Percentiles rank a stretch among this genome's conserved stretches.
phyloP scores from a whole-genome alignment of 2,113 vertebrate species.

The Chelonoidis abingdonii region DNA sequence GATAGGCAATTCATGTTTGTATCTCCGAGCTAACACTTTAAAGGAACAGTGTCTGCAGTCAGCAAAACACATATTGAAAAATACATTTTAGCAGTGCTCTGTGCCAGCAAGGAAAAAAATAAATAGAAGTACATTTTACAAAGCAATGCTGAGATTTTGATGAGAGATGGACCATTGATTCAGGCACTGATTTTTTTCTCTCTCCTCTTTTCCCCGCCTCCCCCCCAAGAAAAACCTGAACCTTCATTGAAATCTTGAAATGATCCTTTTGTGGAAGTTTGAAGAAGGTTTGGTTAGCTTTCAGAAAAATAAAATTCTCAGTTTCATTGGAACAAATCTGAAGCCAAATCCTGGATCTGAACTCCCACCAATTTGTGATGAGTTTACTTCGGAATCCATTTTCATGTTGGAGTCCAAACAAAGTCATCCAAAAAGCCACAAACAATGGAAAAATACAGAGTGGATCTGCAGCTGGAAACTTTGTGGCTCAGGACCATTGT shows the following conservation, averaged over 20 bases:
- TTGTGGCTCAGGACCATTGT: background rate
- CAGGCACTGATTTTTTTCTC: background rate
- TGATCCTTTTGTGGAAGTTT: background rate
- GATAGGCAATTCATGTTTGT: background rate
- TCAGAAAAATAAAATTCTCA: background rate
- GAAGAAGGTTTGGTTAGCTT: background rate
- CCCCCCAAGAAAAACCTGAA: background rate
- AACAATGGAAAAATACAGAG: background rate
- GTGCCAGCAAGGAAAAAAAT: background rate
- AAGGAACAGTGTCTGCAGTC: background rate
- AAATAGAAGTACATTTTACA: background rate
- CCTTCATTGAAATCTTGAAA: slow-evolving; percentile 9
- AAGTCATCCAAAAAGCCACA: background rate
- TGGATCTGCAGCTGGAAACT: background rate
- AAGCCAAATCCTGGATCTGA: background rate
- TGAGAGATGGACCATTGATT: background rate
- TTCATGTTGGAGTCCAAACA: background rate
- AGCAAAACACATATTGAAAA: background rate
- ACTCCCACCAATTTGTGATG: background rate
- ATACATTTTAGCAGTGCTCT: background rate
- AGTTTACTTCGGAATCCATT: background rate
- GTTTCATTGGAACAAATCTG: background rate
- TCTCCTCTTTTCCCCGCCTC: too few species aligned
- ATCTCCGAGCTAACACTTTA: slow-evolving; percentile 16
- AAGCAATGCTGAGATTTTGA: background rate